A percentile compares a stretch with the other conserved stretches of the same genome.
Conservation (phyloP, 92 coral and sea anemone species). For the Heliopora coerulea region DNA sequence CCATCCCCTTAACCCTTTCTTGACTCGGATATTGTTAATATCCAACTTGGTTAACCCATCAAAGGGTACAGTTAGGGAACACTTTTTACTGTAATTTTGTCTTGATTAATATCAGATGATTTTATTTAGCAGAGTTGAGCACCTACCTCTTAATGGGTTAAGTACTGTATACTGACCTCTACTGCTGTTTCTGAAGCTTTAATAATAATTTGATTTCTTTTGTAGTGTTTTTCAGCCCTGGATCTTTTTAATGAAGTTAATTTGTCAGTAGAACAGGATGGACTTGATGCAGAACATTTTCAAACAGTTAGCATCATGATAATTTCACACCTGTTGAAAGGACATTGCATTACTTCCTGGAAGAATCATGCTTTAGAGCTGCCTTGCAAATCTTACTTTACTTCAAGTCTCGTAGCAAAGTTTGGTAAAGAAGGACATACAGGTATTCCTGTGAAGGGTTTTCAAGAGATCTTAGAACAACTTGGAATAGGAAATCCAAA, state of each 20-base stretch:
- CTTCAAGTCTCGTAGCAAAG: constrained; percentile 9
- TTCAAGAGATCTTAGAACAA: background rate
- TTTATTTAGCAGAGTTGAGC: too few species aligned
- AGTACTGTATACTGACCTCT: too few species aligned
- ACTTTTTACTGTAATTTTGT: too few species aligned
- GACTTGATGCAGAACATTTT: constrained; percentile 29
- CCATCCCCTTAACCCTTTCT: too few species aligned
- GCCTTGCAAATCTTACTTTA: constrained; percentile 19
- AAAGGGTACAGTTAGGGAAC: too few species aligned
- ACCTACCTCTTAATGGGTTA: too few species aligned
- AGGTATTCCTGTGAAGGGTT: background rate
- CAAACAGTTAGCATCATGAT: background rate
- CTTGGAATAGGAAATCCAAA: constrained; percentile 12
- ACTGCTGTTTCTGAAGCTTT: too few species aligned
- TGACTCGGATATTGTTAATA: too few species aligned
- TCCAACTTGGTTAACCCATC: too few species aligned
- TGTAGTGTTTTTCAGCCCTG: constrained; percentile 14
- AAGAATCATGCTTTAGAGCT: background rate
- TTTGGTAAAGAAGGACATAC: constrained; percentile 26
- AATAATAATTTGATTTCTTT: too few species aligned
- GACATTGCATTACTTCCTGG: background rate
- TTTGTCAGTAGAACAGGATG: constrained; percentile 4
- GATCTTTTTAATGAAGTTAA: constrained; percentile 9
- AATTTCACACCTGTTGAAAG: constrained; percentile 16
- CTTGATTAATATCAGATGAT: too few species aligned